A percentile compares a stretch with the other conserved stretches of the same genome.
Conservation (phyloP, 1,140 invertebrate species). For the Drosophila orena region DNA sequence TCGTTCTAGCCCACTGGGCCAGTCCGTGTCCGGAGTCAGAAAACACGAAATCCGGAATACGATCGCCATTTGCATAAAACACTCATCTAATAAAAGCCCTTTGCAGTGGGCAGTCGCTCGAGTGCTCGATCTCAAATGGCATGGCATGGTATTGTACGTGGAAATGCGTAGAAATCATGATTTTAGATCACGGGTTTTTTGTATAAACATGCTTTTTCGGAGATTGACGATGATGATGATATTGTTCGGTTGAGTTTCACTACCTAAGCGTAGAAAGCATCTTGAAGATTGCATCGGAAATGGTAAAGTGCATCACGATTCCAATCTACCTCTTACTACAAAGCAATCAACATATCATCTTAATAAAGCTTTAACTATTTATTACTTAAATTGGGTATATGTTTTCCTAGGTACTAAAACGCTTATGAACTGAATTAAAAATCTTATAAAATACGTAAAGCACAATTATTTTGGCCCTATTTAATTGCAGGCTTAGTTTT, state of each 20-base stretch:
- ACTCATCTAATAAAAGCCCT: conserved; percentile 9
- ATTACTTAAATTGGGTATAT: no score
- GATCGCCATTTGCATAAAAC: conserved; percentile 68
- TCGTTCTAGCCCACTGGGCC: conserved; percentile 68
- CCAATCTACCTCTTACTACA: neutral
- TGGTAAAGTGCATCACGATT: conserved; percentile 12
- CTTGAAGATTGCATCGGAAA: conserved; percentile 7
- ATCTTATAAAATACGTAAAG: no score
- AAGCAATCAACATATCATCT: neutral
- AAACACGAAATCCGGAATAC: neutral
- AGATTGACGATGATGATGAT: conserved; percentile 7
- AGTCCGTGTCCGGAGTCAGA: neutral
- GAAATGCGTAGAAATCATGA: conserved; percentile 49
- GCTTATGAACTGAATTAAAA: no score
- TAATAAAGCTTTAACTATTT: neutral
- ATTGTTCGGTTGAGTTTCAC: conserved; percentile 1
- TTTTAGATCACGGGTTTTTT: conserved; percentile 23
- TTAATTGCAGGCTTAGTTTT: conserved; percentile 34
- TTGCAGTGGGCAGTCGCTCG: conserved; percentile 22
- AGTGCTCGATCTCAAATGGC: conserved; percentile 14
- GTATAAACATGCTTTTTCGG: neutral
- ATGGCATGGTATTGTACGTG: conserved; percentile 10
- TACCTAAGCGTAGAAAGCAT: neutral
- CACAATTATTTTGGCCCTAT: conserved; percentile 21
- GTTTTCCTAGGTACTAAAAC: no score